Evolutionary conservation across 2,113 vertebrate genomes (phyloP).

Genomic region (Hucho hucho): DNA sequence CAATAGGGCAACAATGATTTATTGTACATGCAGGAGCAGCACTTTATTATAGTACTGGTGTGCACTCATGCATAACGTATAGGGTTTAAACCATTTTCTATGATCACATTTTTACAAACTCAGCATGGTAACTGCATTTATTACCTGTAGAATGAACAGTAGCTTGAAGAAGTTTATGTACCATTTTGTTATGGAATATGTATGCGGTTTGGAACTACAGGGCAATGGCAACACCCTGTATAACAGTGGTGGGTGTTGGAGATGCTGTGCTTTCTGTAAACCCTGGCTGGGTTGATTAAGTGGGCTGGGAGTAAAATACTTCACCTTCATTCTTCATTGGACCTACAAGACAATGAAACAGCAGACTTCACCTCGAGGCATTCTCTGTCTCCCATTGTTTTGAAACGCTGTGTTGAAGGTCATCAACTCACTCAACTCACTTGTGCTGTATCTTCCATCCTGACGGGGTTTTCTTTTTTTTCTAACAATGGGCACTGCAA

Average conservation of each 20-base stretch:
- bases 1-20: slow-evolving; percentile 2
- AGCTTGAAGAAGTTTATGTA: no score
- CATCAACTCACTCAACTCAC: slow-evolving; percentile 28
- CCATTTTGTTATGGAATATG: no score
- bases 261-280: not conserved
- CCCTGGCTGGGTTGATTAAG: not conserved
- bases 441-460: slow-evolving; percentile 5
- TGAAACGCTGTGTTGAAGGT: slow-evolving; percentile 28
- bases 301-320: not conserved
- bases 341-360: not conserved
- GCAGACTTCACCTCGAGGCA: slow-evolving; percentile 10
- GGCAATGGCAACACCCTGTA: no score
- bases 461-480: slow-evolving; percentile 3
- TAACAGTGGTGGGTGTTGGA: not conserved
- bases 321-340: not conserved
- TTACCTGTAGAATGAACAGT: not conserved
- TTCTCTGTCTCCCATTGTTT: slow-evolving; percentile 18
- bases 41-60: not conserved
- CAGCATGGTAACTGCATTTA: not conserved
- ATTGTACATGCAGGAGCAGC: not conserved
- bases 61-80: not conserved
- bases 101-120: slow-evolving; percentile 4
- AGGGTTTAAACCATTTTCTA: not conserved
- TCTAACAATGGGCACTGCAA: slow-evolving; percentile 28
- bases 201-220: no score